A percentile compares a stretch with the other conserved stretches of the same genome.
These are phyloP conservation scores for Cochlearius cochlearius DNA, from an alignment of 2,113 vertebrate species.

Conservation along the genomic window DNA sequence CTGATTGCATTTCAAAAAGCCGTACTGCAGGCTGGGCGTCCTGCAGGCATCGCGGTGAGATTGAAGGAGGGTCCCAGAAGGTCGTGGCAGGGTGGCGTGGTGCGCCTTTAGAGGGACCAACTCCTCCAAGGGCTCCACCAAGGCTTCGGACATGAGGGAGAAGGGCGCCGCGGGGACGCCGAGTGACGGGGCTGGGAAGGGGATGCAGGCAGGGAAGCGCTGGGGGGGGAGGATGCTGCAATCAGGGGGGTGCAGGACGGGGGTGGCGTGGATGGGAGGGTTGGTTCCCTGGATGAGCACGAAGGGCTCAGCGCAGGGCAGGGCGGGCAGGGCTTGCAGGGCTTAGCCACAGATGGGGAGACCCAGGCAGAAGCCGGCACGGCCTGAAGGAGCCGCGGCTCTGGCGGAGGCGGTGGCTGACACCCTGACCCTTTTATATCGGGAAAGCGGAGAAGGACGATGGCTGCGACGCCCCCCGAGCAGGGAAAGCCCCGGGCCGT, in stretches of 20 bases:
- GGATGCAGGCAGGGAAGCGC: not conserved
- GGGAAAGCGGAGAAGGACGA: not conserved
- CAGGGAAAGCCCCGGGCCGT: not conserved
- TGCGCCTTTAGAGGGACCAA: not conserved
- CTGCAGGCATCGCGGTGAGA: not conserved
- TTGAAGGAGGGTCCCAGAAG: not conserved
- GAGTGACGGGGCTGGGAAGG: not conserved
- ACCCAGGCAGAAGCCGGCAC: not conserved
- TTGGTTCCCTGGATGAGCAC: not conserved
- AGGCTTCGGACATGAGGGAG: not conserved
- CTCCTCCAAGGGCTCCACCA: not conserved
- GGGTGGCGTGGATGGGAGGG: not conserved
- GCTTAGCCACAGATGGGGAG: not conserved
- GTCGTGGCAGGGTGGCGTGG: too few species aligned
- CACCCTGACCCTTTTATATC: too few species aligned
- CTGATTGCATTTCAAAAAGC: slow-evolving; percentile 1
- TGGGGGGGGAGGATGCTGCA: not conserved
- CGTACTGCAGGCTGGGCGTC: not conserved
- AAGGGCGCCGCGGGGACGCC: not conserved
- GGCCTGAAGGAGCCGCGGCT: not conserved
- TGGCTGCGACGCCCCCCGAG: too few species aligned
- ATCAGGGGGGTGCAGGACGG: rapidly evolving
- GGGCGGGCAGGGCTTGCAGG: not conserved
- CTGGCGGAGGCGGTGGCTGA: not conserved
- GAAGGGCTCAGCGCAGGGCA: not conserved